These are phyloP conservation scores for Rhodinocichla rosea DNA, from an alignment of 2,113 vertebrate genomes.

Conservation along the genomic window DNA sequence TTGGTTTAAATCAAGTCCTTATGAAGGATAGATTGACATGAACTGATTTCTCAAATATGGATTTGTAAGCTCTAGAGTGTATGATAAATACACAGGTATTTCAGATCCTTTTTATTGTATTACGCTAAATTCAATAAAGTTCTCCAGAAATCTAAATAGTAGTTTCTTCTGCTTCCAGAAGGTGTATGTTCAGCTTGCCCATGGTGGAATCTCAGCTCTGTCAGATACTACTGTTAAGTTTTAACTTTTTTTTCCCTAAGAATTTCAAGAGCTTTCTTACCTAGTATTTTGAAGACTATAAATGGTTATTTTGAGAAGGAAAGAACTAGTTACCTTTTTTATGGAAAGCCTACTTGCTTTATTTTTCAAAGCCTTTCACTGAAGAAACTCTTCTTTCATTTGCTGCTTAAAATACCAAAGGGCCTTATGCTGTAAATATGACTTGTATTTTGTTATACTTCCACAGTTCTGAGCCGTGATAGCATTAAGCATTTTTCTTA, in stretches of 20 bases:
- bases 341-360: slow-evolving; percentile 58
- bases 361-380: slow-evolving; percentile 68
- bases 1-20: slow-evolving; percentile 44
- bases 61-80: slow-evolving; percentile 60
- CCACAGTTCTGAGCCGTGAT: slow-evolving; percentile 37
- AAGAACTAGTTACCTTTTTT: slow-evolving; percentile 55
- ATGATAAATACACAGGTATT: slow-evolving; percentile 55
- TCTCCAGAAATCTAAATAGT: slow-evolving; percentile 51
- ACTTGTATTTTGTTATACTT: slow-evolving; percentile 72
- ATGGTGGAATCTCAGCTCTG: slow-evolving; percentile 26
- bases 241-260: slow-evolving; percentile 54
- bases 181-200: slow-evolving; percentile 45
- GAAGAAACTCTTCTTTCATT: slow-evolving; percentile 66
- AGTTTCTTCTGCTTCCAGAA: slow-evolving; percentile 61
- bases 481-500: slow-evolving; percentile 53
- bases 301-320: slow-evolving; percentile 64
- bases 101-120: slow-evolving; percentile 63
- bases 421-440: slow-evolving; percentile 77
- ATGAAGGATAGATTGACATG: slow-evolving; percentile 12
- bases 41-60: slow-evolving; percentile 53
- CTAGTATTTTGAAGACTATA: slow-evolving; percentile 33
- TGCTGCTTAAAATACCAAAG: slow-evolving; percentile 77
- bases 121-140: slow-evolving; percentile 67
- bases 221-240: slow-evolving; percentile 15
- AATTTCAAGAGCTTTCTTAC: slow-evolving; percentile 61